Evolutionary conservation across 2,113 vertebrate genomes (phyloP).

Genomic region (Rutilus rutilus): DNA sequence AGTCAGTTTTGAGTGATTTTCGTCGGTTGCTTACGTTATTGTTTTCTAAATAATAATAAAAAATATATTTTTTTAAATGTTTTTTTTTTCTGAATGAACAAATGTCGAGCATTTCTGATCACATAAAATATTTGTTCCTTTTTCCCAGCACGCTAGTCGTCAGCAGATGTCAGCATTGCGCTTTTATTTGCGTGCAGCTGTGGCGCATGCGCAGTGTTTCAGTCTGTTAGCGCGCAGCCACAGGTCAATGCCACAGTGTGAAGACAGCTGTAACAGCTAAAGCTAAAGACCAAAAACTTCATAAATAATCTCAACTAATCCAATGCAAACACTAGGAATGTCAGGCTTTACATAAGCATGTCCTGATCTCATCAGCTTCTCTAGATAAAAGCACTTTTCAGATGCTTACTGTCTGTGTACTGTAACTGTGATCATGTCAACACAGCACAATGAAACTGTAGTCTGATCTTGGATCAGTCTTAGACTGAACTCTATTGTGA

Average conservation of each 20-base stretch:
- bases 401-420: not conserved
- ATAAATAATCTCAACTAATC: slow-evolving; percentile 2
- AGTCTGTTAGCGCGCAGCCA: not conserved
- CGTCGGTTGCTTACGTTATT: not conserved
- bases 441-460: not conserved
- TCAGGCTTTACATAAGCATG: not conserved
- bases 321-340: slow-evolving; percentile 9
- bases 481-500: not conserved
- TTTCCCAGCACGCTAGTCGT: not conserved
- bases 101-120: not conserved
- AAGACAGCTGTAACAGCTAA: not conserved
- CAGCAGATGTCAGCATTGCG: slow-evolving; percentile 5
- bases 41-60: not conserved
- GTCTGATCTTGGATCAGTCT: not conserved
- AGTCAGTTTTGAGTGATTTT: not conserved
- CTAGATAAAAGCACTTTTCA: not conserved
- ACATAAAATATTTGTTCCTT: not conserved
- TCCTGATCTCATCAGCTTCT: not conserved
- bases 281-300: not conserved
- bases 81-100: too few relatives aligned
- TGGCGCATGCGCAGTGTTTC: not conserved
- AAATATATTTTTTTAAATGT: too few relatives aligned
- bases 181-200: not conserved
- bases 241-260: too few relatives aligned
- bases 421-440: not conserved